phyloP scores from a whole-genome alignment of 1,140 invertebrate species.

The Microplitis demolitor region DNA sequence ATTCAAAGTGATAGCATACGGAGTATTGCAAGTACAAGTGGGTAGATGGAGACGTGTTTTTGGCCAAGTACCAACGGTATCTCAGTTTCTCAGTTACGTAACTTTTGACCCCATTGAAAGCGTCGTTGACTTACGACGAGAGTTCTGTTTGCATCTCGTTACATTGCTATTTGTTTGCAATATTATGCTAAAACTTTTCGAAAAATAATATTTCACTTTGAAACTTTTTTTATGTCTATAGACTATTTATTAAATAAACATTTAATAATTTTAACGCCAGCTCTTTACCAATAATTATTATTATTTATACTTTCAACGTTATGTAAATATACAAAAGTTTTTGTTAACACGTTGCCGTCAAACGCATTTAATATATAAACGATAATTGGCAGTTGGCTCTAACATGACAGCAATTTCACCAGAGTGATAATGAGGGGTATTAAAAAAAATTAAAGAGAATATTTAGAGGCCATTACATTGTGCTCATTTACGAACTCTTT shows the following conservation, averaged over 20 bases:
- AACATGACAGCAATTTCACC: too few relatives aligned
- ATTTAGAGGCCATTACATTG: background rate
- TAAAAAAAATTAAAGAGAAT: background rate
- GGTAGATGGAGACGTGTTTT: too few relatives aligned
- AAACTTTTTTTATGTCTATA: background rate
- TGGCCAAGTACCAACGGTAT: background rate
- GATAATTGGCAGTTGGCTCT: too few relatives aligned
- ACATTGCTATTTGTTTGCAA: conserved; percentile 13
- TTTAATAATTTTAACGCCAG: too few relatives aligned
- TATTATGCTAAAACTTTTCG: background rate
- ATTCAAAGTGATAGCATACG: too few relatives aligned
- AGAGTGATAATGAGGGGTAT: too few relatives aligned
- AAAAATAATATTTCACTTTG: background rate
- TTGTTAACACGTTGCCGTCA: too few relatives aligned
- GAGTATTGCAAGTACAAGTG: too few relatives aligned
- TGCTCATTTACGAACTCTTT: background rate
- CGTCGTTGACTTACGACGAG: background rate
- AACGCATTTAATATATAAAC: too few relatives aligned
- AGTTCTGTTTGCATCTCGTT: conserved; percentile 18
- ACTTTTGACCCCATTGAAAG: background rate
- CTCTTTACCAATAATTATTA: too few relatives aligned
- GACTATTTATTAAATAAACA: background rate
- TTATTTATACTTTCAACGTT: too few relatives aligned
- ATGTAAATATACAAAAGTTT: too few relatives aligned
- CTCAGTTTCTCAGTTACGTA: background rate